Conservation (phyloP, 30 jellyfish, hydroid and myxozoan genomes). For the Cassiopea xamachana region DNA sequence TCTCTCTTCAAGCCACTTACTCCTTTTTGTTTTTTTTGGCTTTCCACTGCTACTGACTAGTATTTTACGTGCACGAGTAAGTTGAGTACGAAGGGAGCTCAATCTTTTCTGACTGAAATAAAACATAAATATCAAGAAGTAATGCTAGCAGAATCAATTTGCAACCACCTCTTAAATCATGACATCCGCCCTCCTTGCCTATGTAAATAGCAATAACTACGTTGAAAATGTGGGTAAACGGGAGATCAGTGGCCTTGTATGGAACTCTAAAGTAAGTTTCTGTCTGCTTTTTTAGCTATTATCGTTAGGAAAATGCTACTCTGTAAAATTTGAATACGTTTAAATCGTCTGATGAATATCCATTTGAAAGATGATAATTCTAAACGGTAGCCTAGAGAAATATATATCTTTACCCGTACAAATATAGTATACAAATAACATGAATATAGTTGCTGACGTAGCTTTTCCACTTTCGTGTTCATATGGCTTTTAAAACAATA, state of each 20-base stretch:
- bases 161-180: not conserved
- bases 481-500: not conserved
- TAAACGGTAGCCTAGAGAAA: not conserved
- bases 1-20: constrained; percentile 17
- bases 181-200: not conserved
- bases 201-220: not conserved
- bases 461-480: not conserved
- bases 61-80: constrained; percentile 26
- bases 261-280: not conserved
- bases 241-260: not conserved
- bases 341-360: not conserved
- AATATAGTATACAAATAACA: not conserved
- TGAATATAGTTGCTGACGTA: not conserved
- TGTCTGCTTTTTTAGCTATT: no score
- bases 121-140: not conserved
- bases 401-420: not conserved
- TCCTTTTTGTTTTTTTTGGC: constrained; percentile 19
- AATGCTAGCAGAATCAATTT: not conserved
- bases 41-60: constrained; percentile 27
- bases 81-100: constrained; percentile 26
- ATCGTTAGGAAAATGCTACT: no score
- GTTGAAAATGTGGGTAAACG: not conserved
- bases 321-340: no score
- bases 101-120: constrained; percentile 25
- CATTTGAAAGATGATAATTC: not conserved